Conservation (phyloP, 1,140 invertebrate genomes). For the Lutraria rhynchaena region DNA sequence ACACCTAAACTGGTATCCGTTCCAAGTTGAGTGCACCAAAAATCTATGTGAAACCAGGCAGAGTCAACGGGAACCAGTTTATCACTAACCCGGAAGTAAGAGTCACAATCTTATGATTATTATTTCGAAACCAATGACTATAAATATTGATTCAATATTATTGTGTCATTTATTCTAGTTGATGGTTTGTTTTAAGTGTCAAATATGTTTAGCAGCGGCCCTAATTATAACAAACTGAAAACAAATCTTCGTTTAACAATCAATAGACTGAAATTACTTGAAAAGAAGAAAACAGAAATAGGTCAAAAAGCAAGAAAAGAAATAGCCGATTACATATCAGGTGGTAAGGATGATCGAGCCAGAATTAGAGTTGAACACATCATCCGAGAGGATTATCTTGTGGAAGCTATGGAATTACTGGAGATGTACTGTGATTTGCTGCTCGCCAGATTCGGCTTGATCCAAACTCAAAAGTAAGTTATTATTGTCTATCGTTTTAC, state of each 20-base stretch:
- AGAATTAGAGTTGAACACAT: conserved; percentile 99
- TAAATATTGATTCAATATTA: too few relatives aligned
- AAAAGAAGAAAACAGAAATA: conserved; percentile 99
- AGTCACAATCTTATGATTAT: too few relatives aligned
- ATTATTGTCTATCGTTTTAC: too few relatives aligned
- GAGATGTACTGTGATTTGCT: conserved; percentile 99
- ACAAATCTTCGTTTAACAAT: conserved; percentile 96
- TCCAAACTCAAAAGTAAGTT: conserved; percentile 97
- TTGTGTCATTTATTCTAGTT: too few relatives aligned
- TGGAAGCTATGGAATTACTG: conserved; percentile 99
- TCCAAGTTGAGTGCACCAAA: too few relatives aligned
- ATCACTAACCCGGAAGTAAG: too few relatives aligned
- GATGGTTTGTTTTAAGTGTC: background rate
- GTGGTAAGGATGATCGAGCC: conserved; percentile 93
- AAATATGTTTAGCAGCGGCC: conserved; percentile 76
- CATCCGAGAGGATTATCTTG: conserved; percentile 99
- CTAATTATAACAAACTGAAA: conserved; percentile 90
- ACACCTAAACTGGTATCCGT: too few relatives aligned
- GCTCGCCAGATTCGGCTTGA: conserved; percentile 97
- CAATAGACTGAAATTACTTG: conserved; percentile 96
- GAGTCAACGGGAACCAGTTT: too few relatives aligned
- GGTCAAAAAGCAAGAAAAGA: conserved; percentile 97
- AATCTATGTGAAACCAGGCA: too few relatives aligned
- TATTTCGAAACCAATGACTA: too few relatives aligned
- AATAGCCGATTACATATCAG: conserved; percentile 96